phyloP scores from a whole-genome alignment of 2,797 vertebrate species.

The Propithecus perrieri region DNA sequence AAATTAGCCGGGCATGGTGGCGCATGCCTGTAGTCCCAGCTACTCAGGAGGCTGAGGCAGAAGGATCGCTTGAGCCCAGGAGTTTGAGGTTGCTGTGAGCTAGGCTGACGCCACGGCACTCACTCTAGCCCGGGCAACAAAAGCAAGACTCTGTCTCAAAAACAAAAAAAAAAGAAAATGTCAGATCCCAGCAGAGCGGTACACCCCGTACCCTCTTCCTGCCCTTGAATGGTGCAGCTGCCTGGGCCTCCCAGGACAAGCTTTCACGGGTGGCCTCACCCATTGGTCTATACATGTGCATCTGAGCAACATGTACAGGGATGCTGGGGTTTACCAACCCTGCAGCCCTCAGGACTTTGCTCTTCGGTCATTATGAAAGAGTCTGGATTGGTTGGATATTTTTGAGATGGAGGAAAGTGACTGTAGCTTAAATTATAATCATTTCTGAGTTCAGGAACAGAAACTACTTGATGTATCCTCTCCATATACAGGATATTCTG shows the following conservation, averaged over 20 bases:
- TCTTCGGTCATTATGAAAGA: background rate
- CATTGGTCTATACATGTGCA: background rate
- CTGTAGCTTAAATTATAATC: background rate
- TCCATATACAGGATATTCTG: background rate
- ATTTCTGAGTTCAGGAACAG: background rate
- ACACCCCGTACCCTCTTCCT: rapidly evolving
- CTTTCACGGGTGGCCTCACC: background rate
- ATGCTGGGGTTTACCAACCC: background rate
- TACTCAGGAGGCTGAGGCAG: too few species aligned
- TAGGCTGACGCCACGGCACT: too few species aligned
- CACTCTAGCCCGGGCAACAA: too few species aligned
- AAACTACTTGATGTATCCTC: background rate
- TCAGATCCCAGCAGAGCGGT: background rate
- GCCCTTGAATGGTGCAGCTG: background rate
- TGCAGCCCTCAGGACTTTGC: background rate
- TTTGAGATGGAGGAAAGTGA: background rate
- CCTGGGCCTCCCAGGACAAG: background rate
- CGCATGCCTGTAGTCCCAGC: too few species aligned
- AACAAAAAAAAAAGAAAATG: background rate
- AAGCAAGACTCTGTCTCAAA: too few species aligned
- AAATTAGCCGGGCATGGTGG: too few species aligned
- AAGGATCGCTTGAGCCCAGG: too few species aligned
- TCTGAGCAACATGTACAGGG: background rate
- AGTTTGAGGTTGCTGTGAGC: too few species aligned
- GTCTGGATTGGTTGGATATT: background rate